Percentiles rank a stretch among this genome's conserved stretches.
phyloP scores from a whole-genome alignment of 2,797 vertebrate species.

The Gymnothorax reevesii region DNA sequence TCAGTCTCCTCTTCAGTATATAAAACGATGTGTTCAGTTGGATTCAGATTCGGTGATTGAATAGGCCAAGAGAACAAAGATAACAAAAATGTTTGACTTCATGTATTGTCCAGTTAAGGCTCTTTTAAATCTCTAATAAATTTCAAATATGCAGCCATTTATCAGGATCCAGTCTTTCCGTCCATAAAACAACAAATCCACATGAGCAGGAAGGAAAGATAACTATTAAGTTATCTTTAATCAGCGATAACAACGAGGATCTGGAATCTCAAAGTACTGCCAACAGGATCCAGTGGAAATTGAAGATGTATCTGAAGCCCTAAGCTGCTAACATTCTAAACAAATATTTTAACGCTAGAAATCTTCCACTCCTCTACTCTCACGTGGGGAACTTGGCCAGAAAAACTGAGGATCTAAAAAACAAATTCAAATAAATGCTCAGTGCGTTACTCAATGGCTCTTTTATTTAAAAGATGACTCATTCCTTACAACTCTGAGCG shows the following conservation, averaged over 20 bases:
- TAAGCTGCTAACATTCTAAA: background rate
- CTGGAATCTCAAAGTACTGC: background rate
- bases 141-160: background rate
- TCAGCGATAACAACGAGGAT: background rate
- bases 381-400: background rate
- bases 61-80: too few species aligned
- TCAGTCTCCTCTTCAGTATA: too few species aligned
- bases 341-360: background rate
- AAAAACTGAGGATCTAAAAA: background rate
- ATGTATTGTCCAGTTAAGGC: background rate
- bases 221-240: background rate
- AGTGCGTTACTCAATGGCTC: background rate
- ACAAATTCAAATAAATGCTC: background rate
- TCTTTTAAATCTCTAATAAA: background rate
- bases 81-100: background rate
- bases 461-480: conserved; percentile 4
- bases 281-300: background rate
- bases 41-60: too few species aligned
- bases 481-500: background rate
- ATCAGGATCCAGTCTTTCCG: background rate
- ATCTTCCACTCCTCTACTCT: background rate
- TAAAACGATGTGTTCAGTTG: too few species aligned
- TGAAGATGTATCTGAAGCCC: background rate
- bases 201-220: background rate
- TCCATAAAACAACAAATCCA: background rate